These are phyloP conservation scores for Acheta domesticus DNA, from an alignment of 2,888 invertebrate species.

Conservation along the genomic window DNA sequence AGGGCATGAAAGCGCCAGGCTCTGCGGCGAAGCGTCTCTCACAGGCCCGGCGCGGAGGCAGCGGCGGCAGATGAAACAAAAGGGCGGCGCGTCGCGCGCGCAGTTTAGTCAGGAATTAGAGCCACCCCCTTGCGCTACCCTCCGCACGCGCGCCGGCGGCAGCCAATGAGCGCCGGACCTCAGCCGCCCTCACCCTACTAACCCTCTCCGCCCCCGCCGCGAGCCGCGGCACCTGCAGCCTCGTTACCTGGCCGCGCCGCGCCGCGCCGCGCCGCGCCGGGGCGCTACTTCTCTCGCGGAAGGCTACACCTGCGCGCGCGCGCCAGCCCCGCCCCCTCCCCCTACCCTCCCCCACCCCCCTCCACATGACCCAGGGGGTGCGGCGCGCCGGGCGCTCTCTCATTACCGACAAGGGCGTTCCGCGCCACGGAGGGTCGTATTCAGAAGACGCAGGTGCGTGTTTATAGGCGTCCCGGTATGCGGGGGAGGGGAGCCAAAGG, in stretches of 20 bases:
- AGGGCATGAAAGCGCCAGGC: too few species aligned
- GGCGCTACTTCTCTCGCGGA: neutral
- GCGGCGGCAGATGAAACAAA: neutral
- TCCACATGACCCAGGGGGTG: neutral
- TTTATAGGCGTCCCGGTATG: neutral
- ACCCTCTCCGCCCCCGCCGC: neutral
- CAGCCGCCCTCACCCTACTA: too few species aligned
- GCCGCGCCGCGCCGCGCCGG: neutral
- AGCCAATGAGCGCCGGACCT: neutral
- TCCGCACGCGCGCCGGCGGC: neutral
- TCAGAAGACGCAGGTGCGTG: neutral
- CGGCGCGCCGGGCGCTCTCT: neutral
- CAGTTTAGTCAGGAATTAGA: constrained; percentile 18
- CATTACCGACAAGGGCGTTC: constrained; percentile 11
- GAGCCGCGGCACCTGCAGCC: neutral
- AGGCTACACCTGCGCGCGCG: neutral
- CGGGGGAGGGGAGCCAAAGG: neutral
- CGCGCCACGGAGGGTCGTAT: neutral
- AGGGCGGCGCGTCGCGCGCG: neutral
- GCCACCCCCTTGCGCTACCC: neutral
- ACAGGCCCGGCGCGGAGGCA: neutral
- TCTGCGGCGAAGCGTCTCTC: too few species aligned
- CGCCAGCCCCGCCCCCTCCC: neutral
- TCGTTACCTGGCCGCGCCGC: neutral
- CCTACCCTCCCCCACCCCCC: neutral